Evolutionary conservation across 2,888 invertebrate species (phyloP), one percentile per base, ranked within the genome.

Genomic region (Calliphora vomitoria): DNA sequence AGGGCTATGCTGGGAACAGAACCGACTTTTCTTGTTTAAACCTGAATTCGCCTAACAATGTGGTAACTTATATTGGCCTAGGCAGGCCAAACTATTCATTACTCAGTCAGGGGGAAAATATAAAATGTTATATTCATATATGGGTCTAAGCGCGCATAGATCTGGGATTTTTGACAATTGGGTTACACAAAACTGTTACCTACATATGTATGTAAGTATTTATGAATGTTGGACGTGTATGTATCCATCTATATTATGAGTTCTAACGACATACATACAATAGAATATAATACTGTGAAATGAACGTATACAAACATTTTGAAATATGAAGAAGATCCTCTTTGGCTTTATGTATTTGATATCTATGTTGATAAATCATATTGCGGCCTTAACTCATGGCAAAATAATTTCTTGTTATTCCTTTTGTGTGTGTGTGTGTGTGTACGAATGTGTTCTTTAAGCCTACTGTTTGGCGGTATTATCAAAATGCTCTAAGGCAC

Each of bases 351-450:
- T 72, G 60, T 68, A 75, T 82, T 84, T 84, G 84, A 87, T 87
- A 87, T 84, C 84, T 84, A 38, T 84, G 76, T 84, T 84, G 87
- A 84, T 87, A 87, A 87, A 87, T 87, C 87, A 87, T 87, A 75
- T 55, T 64, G 82, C 58, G 53, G 86, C 69, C 47, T 79, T 66
- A 84, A 84, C 81, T 85, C n/a, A 50, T 47, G 81, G 76, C 62
- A 80, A 75, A 68, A 69, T 69, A 69, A 60, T 62, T 41, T 3
- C n/a, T n/a, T 69, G 58, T 50, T 72, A 25, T 71, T 82, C 10
- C 38, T 62, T 31, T 72, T 82, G 60, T 66, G 35, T 31, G 15
- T 71, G 44, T n/a, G n/a, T 31, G 31, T 82, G 44, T 78, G 50
- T 60, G 53, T 58, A 15, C 55, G 50, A 20, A 71, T 60, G 25